phyloP scores from a whole-genome alignment of 2,888 invertebrate species.

The Acronicta psi region DNA sequence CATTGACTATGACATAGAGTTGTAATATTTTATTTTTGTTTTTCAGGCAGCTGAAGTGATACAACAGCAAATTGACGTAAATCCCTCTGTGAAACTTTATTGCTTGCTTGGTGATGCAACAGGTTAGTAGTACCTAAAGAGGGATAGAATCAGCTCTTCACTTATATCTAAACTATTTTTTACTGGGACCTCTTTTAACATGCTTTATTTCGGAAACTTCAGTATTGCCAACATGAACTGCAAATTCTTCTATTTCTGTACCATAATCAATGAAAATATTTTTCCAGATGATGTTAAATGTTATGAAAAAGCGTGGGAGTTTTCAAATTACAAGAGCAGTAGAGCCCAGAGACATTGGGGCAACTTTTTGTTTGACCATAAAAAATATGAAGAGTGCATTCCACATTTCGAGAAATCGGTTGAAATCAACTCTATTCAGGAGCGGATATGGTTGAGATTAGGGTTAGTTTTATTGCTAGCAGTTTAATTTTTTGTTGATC shows the following conservation, averaged over 20 bases:
- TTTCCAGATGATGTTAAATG: conserved; percentile 91
- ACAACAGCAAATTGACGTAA: conserved; percentile 92
- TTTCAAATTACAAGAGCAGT: conserved; percentile 94
- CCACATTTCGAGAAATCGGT: conserved; percentile 94
- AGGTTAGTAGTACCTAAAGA: too few relatives aligned
- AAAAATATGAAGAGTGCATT: conserved; percentile 93
- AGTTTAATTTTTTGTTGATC: too few relatives aligned
- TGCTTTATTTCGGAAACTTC: too few relatives aligned
- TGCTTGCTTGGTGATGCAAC: conserved; percentile 97
- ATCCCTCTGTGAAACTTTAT: conserved; percentile 95
- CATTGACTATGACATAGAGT: too few relatives aligned
- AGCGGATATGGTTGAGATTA: conserved; percentile 94
- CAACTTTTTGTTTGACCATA: conserved; percentile 92
- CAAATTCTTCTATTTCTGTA: conserved; percentile 3
- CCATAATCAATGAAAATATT: neutral
- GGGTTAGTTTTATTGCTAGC: conserved; percentile 82
- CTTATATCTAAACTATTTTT: too few relatives aligned
- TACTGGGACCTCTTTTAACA: too few relatives aligned
- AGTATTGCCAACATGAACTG: conserved; percentile 1
- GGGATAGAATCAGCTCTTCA: neutral
- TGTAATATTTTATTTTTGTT: too few relatives aligned
- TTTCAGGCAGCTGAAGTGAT: conserved; percentile 96
- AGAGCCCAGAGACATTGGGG: conserved; percentile 97
- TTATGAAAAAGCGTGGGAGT: conserved; percentile 97
- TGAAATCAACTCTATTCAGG: conserved; percentile 96